Percentiles rank a stretch among this genome's conserved stretches.
phyloP scores from a whole-genome alignment of 2,797 vertebrate genomes.

The Amblyraja radiata region DNA sequence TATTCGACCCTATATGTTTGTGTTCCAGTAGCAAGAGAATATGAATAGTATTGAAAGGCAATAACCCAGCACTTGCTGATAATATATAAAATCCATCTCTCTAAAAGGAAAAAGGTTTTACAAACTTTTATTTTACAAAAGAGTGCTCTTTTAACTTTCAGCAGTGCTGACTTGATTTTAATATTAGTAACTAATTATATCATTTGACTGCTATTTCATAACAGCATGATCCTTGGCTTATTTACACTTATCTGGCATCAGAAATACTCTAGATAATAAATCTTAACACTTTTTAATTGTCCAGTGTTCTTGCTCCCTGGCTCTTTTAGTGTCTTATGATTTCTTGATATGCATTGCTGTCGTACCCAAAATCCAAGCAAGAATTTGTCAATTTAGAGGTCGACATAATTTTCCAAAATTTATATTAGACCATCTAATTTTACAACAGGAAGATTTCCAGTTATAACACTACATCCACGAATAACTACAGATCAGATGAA shows the following conservation, averaged over 20 bases:
- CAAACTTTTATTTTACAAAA: background rate
- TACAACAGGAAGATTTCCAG: background rate
- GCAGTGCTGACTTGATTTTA: background rate
- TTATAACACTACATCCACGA: background rate
- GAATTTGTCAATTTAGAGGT: background rate
- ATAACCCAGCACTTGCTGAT: background rate
- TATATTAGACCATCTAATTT: background rate
- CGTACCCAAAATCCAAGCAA: background rate
- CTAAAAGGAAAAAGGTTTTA: background rate
- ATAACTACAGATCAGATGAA: background rate
- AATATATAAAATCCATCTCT: background rate
- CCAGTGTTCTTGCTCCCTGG: background rate
- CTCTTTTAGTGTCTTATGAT: background rate
- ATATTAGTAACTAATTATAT: constrained; percentile 14
- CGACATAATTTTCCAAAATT: background rate
- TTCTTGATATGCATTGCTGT: background rate
- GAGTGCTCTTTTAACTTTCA: background rate
- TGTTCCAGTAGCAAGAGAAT: background rate
- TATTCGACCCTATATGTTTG: too few species aligned
- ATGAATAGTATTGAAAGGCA: background rate
- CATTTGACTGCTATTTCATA: background rate
- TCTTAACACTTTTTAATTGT: background rate
- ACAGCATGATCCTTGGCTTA: background rate
- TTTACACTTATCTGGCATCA: background rate
- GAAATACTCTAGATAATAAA: background rate